Evolutionary conservation across 2,113 vertebrate genomes (phyloP), one percentile per base, ranked within the genome.

Genomic region (Notothenia rossii): DNA sequence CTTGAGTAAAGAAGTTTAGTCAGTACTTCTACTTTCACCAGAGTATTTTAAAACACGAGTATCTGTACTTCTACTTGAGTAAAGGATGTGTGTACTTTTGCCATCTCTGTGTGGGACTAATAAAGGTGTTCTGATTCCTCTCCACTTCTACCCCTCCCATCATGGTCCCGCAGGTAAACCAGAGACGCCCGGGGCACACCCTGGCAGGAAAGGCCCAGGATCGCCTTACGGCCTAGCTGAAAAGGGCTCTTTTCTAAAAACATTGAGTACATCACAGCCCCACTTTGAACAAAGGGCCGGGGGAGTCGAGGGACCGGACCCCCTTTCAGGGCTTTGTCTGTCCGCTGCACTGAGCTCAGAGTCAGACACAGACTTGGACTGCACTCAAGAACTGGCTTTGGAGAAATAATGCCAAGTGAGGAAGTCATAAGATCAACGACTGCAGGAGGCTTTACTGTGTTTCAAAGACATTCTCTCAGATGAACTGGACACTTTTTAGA

Each of bases 191-290:
- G 20, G 75, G 91, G 92, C 91, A 89, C 92, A 90, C 92, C 92
- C 92, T 83, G 82, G 74, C 65, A 93, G 92, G 90, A 91, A 91
- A 92, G 86, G 80, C 86, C 91, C 91, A 81, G 94, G 91, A 93
- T 94, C 90, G 66, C 78, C 86, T 95, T 94, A 94, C 93, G 89
- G 92, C 90, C 92, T 84, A 61, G 82, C 82, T 94, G 87, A 93
- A 95, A 95, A 93, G 91, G 86, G 65, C 64, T 84, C 90, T 91
- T 92, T 29, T 94, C 90, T 88, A 63, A 88, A 29, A 88, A 64
- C 79, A 14, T 74, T 11, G 40, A 86, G 87, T 45, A 85, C 90
- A 89, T 82, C 74, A 61, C 67, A 33, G 77, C 75, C 75, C 84
- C 75, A 64, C 79, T 83, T 77, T 86, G 72, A 90, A 91, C 90